These are phyloP conservation scores for Corythucha ciliata DNA, from an alignment of 2,888 invertebrate genomes.

Conservation along the genomic window DNA sequence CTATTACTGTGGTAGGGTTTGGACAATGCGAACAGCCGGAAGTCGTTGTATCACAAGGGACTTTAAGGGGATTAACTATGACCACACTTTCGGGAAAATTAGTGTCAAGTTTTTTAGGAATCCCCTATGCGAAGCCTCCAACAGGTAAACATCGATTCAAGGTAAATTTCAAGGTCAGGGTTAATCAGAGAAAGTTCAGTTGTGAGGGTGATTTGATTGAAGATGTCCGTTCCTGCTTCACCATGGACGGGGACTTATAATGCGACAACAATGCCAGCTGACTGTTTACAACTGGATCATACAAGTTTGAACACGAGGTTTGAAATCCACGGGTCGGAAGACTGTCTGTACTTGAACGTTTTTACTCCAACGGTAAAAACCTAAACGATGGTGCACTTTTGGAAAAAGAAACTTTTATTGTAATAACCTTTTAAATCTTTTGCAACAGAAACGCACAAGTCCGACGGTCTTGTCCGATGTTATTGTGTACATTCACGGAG, in stretches of 20 bases:
- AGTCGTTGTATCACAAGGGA: neutral
- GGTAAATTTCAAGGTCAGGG: too few relatives aligned
- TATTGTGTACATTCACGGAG: conserved; percentile 38
- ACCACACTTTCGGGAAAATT: neutral
- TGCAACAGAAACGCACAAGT: too few relatives aligned
- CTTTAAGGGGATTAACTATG: neutral
- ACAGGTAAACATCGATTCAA: conserved; percentile 13
- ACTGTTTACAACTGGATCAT: conserved; percentile 55
- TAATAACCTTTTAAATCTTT: too few relatives aligned
- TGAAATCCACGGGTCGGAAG: conserved; percentile 50
- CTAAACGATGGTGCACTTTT: too few relatives aligned
- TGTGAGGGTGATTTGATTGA: too few relatives aligned
- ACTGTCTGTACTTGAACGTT: conserved; percentile 58
- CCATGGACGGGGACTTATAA: conserved; percentile 58
- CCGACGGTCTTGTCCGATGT: conserved; percentile 18
- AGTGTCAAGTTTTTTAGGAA: neutral
- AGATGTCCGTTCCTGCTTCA: too few relatives aligned
- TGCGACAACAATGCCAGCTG: conserved; percentile 50
- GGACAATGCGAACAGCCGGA: conserved; percentile 12
- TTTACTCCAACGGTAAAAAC: conserved; percentile 50
- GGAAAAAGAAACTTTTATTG: too few relatives aligned
- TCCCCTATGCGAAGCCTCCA: conserved; percentile 11
- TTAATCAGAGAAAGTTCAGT: too few relatives aligned
- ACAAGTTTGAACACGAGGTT: conserved; percentile 38
- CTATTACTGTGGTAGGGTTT: too few relatives aligned